A percentile compares a stretch with the other conserved stretches of the same genome.
These are phyloP conservation scores for Ptiloglossa arizonensis DNA, from an alignment of 1,140 invertebrate species.

Conservation along the genomic window DNA sequence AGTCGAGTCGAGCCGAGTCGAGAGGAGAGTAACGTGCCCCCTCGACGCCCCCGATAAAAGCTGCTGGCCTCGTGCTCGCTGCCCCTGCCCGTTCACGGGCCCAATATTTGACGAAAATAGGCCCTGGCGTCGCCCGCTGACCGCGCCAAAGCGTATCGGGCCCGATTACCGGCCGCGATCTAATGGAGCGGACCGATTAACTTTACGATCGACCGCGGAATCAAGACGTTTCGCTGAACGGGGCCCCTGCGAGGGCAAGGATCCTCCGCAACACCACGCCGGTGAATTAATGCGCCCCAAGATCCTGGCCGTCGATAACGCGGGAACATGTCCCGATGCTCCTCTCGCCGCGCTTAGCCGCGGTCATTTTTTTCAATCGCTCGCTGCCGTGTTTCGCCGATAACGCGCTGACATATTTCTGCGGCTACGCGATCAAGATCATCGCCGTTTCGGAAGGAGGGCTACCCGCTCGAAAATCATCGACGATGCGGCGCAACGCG, in stretches of 20 bases:
- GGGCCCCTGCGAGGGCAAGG: neutral
- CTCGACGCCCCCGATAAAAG: neutral
- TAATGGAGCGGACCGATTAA: slow-evolving; percentile 64
- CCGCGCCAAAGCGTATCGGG: slow-evolving; percentile 32
- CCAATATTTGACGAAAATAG: slow-evolving; percentile 52
- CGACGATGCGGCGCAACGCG: too few relatives aligned
- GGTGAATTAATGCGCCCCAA: slow-evolving; percentile 58
- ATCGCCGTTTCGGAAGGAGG: too few relatives aligned
- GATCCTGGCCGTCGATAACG: slow-evolving; percentile 48
- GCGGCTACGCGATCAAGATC: neutral
- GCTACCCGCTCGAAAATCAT: too few relatives aligned
- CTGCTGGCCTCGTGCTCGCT: too few relatives aligned
- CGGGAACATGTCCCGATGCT: slow-evolving; percentile 42
- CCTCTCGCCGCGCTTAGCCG: slow-evolving; percentile 24
- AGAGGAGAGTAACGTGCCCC: neutral
- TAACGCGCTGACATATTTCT: neutral
- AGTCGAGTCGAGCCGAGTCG: neutral
- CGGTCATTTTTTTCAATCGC: slow-evolving; percentile 41
- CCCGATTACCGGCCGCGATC: slow-evolving; percentile 52
- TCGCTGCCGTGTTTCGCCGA: neutral
- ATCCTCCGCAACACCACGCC: slow-evolving; percentile 28
- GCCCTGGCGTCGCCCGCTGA: neutral
- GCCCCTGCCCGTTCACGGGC: neutral
- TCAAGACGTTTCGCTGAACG: slow-evolving; percentile 55
- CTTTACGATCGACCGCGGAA: slow-evolving; percentile 49